A percentile compares a stretch with the other conserved stretches of the same genome.
Evolutionary conservation across 2,797 vertebrate genomes (phyloP).

Genomic region (Sebastes vulpes): DNA sequence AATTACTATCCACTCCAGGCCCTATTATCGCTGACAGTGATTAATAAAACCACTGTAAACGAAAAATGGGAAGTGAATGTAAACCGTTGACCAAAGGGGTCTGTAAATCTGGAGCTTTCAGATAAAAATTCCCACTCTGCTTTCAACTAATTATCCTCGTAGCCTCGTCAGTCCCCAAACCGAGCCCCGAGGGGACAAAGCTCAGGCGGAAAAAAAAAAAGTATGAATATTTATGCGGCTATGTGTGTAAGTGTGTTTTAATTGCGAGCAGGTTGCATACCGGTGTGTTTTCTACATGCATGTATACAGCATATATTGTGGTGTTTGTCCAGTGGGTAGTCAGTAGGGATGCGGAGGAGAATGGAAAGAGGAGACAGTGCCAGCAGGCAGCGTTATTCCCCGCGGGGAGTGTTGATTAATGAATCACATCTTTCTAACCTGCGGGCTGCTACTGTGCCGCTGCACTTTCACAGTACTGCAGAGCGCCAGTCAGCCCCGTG

Average conservation of each 20-base stretch:
- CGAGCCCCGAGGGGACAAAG: constrained; percentile 74
- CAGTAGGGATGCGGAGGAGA: constrained; percentile 46
- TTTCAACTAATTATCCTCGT: constrained; percentile 81
- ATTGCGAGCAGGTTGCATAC: constrained; percentile 50
- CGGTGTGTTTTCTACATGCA: constrained; percentile 38
- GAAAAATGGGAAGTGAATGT: constrained; percentile 55
- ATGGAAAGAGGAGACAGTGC: constrained; percentile 48
- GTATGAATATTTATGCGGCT: constrained; percentile 73
- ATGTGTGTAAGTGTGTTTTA: constrained; percentile 47
- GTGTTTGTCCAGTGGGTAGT: constrained; percentile 69
- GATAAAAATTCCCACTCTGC: constrained; percentile 77
- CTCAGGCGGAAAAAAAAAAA: constrained; percentile 41
- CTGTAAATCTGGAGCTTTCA: constrained; percentile 80
- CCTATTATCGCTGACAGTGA: constrained; percentile 78
- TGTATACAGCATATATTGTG: constrained; percentile 54
- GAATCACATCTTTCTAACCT: constrained; percentile 81
- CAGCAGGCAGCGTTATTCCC: constrained; percentile 67
- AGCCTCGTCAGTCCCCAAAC: constrained; percentile 63
- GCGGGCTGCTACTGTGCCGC: constrained; percentile 54
- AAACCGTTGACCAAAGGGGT: constrained; percentile 62
- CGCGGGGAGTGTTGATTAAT: constrained; percentile 81
- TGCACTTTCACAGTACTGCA: constrained; percentile 69
- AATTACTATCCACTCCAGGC: constrained; percentile 69
- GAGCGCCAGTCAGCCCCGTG: constrained; percentile 58
- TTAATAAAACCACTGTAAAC: constrained; percentile 75